Evolutionary conservation across 1,140 invertebrate genomes (phyloP), one percentile per base, ranked within the genome.

Genomic region (Brachionus koreanus): DNA sequence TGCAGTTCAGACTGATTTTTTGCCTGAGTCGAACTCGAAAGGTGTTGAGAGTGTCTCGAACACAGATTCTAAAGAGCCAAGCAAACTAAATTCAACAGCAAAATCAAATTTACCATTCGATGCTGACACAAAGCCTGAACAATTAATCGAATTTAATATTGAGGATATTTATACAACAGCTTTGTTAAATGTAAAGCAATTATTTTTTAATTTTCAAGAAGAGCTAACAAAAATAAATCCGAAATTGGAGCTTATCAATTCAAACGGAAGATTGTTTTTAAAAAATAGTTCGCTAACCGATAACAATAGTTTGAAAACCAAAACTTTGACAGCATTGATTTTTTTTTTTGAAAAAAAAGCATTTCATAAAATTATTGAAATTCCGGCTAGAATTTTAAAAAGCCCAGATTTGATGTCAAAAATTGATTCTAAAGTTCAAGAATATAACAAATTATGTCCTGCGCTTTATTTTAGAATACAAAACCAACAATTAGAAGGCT

Each of bases 151-250:
- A 46, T 33, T 74, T 13, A 25, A 33, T 33, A 13, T 9, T 5
- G 43, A 74, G 9, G 39, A 49, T 9, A 29, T 4, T 46, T 33
- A 46, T 29, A n/a, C 42, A 46, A 74, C 12, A 13, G 69, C 69
- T 12, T 25, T 74, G 12, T 23, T 74, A 6, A 46, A 13, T 46
- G 23, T 25, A 10, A 74, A 74, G 25, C 69, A 74, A 25, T 74
- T 74, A 13, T 74, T 74, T 46, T 9, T 46, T 9, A 74, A 74
- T 46, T 74, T 74, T 74, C 16, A 74, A 25, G 69, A 43, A 5
- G 42, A 46, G 7, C 19, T 74, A 3, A 74, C 29, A 46, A 74
- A 74, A 46, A 46, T 43, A 3, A 16, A 74, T 74, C 9, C 39
- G 13, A 74, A 46, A 0, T 19, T 74, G 3, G 42, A 74, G 23